Evolutionary conservation across 2,888 invertebrate genomes (phyloP).

Genomic region (Pedicia rivosa): DNA sequence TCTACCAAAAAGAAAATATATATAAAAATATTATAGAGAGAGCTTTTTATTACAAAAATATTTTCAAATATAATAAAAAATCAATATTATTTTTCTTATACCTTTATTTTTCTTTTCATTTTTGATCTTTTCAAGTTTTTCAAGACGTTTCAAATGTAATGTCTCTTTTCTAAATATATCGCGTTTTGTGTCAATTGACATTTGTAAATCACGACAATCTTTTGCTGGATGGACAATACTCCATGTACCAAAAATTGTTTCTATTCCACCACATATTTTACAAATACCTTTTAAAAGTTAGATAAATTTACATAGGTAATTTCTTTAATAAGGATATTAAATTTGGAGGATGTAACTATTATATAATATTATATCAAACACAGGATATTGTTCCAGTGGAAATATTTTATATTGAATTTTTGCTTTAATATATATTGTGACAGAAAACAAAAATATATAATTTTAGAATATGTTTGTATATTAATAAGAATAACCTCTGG

Average conservation of each 20-base stretch:
- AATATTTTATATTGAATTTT: too few species aligned
- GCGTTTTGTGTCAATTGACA: conserved; percentile 21
- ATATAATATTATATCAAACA: too few species aligned
- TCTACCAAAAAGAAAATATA: too few species aligned
- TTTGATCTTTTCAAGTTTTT: neutral
- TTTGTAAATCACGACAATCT: conserved; percentile 23
- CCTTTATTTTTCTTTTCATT: neutral
- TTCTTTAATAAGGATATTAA: too few species aligned
- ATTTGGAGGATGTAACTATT: too few species aligned
- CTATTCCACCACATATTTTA: conserved; percentile 24
- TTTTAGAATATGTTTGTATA: too few species aligned
- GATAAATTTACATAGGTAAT: neutral
- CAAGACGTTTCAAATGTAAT: conserved; percentile 10
- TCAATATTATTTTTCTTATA: too few species aligned
- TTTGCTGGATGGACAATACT: conserved; percentile 23
- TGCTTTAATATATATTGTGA: neutral
- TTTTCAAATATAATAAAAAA: too few species aligned
- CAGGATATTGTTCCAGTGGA: too few species aligned
- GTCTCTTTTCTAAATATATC: conserved; percentile 22
- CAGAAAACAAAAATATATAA: neutral
- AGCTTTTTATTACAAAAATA: too few species aligned
- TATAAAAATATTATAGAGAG: too few species aligned
- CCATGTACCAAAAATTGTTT: conserved; percentile 28
- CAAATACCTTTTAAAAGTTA: conserved; percentile 19
- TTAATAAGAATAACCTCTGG: neutral